Evolutionary conservation across 2,797 vertebrate species (phyloP).

Genomic region (Intellagama lesueurii): DNA sequence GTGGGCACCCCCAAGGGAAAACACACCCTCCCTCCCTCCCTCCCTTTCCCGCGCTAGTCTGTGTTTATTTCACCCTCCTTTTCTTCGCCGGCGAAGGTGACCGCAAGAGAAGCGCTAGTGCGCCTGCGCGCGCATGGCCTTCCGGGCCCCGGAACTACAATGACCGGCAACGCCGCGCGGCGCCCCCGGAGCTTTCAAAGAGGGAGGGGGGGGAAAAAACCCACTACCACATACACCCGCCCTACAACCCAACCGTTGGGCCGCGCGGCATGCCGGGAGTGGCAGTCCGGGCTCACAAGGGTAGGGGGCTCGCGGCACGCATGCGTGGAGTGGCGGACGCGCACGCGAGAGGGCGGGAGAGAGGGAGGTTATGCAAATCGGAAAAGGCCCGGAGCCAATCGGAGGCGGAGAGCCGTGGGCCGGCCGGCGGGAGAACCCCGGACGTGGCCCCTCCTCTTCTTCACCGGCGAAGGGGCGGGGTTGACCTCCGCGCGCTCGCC

Average conservation of each 20-base stretch:
- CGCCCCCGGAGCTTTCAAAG: background rate
- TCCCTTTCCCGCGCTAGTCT: background rate
- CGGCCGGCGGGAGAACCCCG: conserved; percentile 3
- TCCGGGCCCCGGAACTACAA: conserved; percentile 23
- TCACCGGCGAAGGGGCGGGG: conserved; percentile 36
- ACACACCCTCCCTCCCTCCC: background rate
- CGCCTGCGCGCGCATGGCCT: background rate
- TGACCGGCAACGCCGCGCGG: conserved; percentile 35
- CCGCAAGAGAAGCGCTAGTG: background rate
- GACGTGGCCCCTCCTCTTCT: background rate
- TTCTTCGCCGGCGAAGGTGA: background rate
- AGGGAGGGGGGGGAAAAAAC: no score
- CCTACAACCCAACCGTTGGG: accelerated
- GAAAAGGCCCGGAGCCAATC: conserved; percentile 15
- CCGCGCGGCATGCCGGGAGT: background rate
- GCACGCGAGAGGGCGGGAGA: background rate
- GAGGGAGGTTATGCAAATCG: conserved; percentile 57
- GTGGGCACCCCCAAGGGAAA: background rate
- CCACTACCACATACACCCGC: no score
- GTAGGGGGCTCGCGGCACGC: background rate
- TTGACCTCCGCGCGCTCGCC: background rate
- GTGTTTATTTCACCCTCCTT: background rate
- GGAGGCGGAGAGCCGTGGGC: background rate
- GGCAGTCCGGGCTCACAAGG: background rate
- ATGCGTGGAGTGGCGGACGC: background rate